Evolutionary conservation across 2,888 invertebrate genomes (phyloP), one percentile per base, ranked within the genome.

Genomic region (Drosophila formosana): DNA sequence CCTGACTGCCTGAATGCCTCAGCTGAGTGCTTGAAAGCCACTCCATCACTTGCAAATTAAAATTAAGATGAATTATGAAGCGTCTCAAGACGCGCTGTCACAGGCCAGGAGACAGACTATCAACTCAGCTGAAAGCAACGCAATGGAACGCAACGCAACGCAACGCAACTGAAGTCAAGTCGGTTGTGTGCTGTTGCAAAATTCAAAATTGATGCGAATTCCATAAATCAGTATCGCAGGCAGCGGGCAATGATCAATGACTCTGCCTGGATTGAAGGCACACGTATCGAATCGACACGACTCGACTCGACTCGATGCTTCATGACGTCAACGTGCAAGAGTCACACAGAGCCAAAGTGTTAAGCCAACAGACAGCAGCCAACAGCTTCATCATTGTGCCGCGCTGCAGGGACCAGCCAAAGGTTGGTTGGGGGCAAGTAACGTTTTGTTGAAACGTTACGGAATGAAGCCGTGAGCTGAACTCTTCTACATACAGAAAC

Each of bases 31-130:
- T 51, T 83, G 81, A 75, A 78, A 88, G 88, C 76, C 66, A 83
- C 88, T 83, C 88, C 83, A 83, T 83, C 83, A 85, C 88, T 85
- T 69, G 80, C 77, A 88, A 84, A 84, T 84, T 84, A 88, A 84
- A 88, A 86, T 84, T 81, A 88, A 87, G 89, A 84, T 88, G 85
- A 86, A 87, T 83, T 86, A 86, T 86, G 89, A 74, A 78, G 58
- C 69, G 73, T 72, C 86, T 81, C 81, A 68, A 83, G 87, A 18
- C 18, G 71, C 71, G 80, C 76, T 77, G 76, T 75, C 72, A 79
- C 41, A 62, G 52, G 60, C 46, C 64, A 72, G 71, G 74, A 73
- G 69, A 71, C 71, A 78, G 75, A 73, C 75, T 60, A 75, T 76
- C 75, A 78, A 74, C 78, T 77, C 52, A 55, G 13, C 55, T 55